Evolutionary conservation across 2,113 vertebrate species (phyloP), one percentile per base, ranked within the genome.

Genomic region (Taurulus bubalis): DNA sequence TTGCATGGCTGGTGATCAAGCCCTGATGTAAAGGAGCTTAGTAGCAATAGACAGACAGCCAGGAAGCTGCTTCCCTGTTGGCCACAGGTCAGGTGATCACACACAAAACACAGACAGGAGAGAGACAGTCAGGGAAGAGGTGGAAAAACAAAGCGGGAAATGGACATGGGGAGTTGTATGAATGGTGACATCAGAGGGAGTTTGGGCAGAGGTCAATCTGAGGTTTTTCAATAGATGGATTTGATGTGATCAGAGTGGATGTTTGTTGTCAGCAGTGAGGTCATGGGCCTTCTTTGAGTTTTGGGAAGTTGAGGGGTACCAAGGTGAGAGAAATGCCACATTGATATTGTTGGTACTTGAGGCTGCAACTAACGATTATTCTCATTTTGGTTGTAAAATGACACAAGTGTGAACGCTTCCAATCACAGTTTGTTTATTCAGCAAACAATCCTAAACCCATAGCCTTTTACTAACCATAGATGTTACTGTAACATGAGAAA

Each of bases 21-120:
- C 80, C 88, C n/a, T 90, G 93, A 92, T 91, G 93, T 93, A 94
- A 92, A 93, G 87, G 85, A 93, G 94, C 93, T 96, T 95, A 95
- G 84, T 49, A 76, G 84, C 80, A 79, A 87, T 55, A 89, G 90
- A 87, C 79, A 80, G 77, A 22, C 89, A 73, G 75, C 71, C 74
- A 75, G 74, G 84, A 86, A 77, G 75, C 79, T 62, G 79, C 79
- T 82, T 69, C 70, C 47, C 85, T 64, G 90, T 91, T 81, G 85
- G 71, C 78, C 56, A 12, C 59, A 66, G 71, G 80, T 91, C 93
- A 94, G 80, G 85, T 94, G 90, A 93, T 86, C 86, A 68, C 84
- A 63, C 72, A 82, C 58, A 63, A 51, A 20, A 68, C n/a, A 62
- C 22, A 26, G 64, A 53, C 40, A 38, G 22, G 22, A 32, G 14